Conservation (phyloP, 92 coral and sea anemone species). For the Montipora capitata region DNA sequence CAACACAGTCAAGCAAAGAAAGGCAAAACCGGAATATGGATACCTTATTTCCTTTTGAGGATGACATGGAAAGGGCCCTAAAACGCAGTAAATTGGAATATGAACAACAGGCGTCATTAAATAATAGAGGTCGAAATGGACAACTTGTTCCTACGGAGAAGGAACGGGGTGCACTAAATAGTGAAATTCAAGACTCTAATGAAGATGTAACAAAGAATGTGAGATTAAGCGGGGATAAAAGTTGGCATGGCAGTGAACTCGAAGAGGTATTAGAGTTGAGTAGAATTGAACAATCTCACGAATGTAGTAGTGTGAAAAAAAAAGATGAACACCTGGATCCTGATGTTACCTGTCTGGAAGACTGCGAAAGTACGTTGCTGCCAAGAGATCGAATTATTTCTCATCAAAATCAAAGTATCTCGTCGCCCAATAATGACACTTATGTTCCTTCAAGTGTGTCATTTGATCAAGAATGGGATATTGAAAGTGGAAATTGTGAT, state of each 20-base stretch:
- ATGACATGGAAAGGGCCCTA: slow-evolving; percentile 40
- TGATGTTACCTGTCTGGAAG: background rate
- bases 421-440: background rate
- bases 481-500: background rate
- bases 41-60: slow-evolving; percentile 4
- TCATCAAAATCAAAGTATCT: background rate
- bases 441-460: slow-evolving; percentile 10
- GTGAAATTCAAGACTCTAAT: background rate
- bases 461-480: background rate
- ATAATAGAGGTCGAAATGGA: slow-evolving; percentile 8
- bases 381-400: background rate
- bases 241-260: slow-evolving; percentile 11
- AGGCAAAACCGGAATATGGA: no score
- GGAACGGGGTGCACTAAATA: background rate
- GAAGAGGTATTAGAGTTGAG: slow-evolving; percentile 30
- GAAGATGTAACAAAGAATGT: slow-evolving; percentile 5
- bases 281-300: background rate
- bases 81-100: slow-evolving; percentile 43
- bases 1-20: no score
- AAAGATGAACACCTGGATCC: background rate
- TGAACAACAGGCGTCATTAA: background rate
- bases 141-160: no score
- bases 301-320: background rate
- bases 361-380: background rate
- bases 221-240: slow-evolving; percentile 11